A percentile compares a stretch with the other conserved stretches of the same genome.
Evolutionary conservation across 2,113 vertebrate genomes (phyloP).

Genomic region (Percina caprodes): DNA sequence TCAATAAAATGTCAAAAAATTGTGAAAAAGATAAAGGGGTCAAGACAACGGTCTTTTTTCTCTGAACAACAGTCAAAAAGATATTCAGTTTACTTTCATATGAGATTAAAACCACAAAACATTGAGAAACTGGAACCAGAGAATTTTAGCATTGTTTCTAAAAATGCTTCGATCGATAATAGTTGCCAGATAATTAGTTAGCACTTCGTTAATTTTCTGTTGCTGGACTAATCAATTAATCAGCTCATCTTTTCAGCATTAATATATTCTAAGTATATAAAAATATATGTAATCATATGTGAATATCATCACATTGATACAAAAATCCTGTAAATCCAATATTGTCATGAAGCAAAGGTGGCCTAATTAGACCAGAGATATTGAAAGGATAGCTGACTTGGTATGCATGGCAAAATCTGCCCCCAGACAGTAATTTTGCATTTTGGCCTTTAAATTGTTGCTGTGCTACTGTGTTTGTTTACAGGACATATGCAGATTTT

Average conservation of each 20-base stretch:
- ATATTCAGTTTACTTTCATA: background rate
- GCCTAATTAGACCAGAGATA: background rate
- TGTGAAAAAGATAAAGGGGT: background rate
- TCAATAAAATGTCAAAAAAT: background rate
- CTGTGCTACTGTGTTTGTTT: constrained; percentile 1
- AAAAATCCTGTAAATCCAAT: background rate
- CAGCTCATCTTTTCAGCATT: background rate
- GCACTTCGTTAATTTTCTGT: background rate
- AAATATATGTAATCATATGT: background rate
- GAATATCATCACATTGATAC: background rate
- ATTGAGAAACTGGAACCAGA: background rate
- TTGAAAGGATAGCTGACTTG: background rate
- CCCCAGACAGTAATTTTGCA: background rate
- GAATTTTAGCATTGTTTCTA: background rate
- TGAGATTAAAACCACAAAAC: background rate
- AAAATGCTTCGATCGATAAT: background rate
- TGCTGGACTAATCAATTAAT: background rate
- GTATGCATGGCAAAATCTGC: background rate
- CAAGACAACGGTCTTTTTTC: background rate
- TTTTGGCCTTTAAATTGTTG: background rate
- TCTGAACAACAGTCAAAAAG: background rate
- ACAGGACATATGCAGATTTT: constrained; percentile 17
- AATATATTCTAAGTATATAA: background rate
- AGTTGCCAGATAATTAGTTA: too few species aligned
- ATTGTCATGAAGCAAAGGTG: background rate